These are phyloP conservation scores for Merodon equestris DNA, from an alignment of 2,888 invertebrate genomes.

Conservation along the genomic window DNA sequence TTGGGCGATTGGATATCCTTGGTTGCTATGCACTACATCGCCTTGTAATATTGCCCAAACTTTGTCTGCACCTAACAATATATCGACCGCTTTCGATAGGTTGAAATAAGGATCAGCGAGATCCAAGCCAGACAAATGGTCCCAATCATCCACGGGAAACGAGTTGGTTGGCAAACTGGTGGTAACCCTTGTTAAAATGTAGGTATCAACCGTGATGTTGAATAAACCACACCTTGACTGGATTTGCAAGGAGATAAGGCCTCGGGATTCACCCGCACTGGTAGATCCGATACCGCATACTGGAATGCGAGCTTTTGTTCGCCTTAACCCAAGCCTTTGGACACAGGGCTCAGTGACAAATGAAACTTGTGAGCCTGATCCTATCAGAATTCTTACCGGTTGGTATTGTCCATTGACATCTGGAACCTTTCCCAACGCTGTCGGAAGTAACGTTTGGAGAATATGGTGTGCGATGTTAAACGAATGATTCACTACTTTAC, in stretches of 20 bases:
- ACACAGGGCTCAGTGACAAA: conserved; percentile 2
- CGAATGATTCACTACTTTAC: no score
- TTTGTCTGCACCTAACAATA: not conserved
- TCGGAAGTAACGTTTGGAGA: not conserved
- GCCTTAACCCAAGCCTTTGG: not conserved
- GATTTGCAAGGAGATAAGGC: not conserved
- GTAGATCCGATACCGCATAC: conserved; percentile 13
- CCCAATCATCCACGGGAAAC: not conserved
- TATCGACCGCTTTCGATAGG: not conserved
- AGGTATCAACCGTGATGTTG: not conserved
- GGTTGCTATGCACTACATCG: no score
- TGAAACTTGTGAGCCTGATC: conserved; percentile 6
- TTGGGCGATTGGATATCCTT: no score
- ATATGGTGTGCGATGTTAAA: not conserved
- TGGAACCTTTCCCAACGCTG: conserved; percentile 11
- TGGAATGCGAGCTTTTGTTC: not conserved
- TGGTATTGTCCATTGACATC: conserved; percentile 1
- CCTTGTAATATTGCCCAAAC: not conserved
- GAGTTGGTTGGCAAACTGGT: not conserved
- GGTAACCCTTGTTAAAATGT: not conserved
- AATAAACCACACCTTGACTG: not conserved
- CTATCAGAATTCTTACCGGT: not conserved
- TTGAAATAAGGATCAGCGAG: no score
- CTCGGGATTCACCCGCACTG: conserved; percentile 15
- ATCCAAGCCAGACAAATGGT: no score